phyloP scores from a whole-genome alignment of 2,888 invertebrate genomes.

The Meiosimyza platycephala region DNA sequence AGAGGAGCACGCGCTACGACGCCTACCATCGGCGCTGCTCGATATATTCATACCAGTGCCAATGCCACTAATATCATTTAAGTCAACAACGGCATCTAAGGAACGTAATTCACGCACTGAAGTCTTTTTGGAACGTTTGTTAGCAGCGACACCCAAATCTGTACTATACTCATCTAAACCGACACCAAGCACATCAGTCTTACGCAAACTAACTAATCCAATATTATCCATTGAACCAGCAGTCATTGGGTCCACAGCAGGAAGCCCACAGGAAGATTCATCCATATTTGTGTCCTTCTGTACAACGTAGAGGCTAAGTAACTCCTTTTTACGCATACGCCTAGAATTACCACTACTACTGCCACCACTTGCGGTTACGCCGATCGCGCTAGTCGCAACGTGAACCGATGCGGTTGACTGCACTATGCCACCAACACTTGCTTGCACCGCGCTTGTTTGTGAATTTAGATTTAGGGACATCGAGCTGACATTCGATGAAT shows the following conservation, averaged over 20 bases:
- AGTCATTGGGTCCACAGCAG: conserved; percentile 64
- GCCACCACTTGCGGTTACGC: conserved; percentile 64
- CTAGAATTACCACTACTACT: conserved; percentile 77
- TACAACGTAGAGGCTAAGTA: conserved; percentile 85
- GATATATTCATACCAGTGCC: conserved; percentile 34
- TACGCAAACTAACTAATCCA: conserved; percentile 74
- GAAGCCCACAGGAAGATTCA: conserved; percentile 72
- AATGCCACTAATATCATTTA: conserved; percentile 64
- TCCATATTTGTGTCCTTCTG: conserved; percentile 86
- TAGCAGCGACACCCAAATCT: conserved; percentile 46
- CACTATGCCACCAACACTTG: conserved; percentile 50
- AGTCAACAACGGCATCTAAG: conserved; percentile 71
- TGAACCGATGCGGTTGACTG: conserved; percentile 55
- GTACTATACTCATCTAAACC: conserved; percentile 87
- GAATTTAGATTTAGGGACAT: conserved; percentile 40
- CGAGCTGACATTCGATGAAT: conserved; percentile 65
- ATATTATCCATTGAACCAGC: conserved; percentile 70
- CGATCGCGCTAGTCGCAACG: conserved; percentile 51
- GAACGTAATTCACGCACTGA: conserved; percentile 73
- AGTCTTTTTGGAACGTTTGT: conserved; percentile 71
- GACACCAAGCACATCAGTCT: conserved; percentile 86
- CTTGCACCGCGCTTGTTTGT: conserved; percentile 49
- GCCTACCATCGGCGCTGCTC: conserved; percentile 64
- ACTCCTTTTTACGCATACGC: conserved; percentile 90
- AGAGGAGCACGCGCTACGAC: conserved; percentile 69